Base-by-base conservation (phyloP, 2,888 invertebrate genomes). In the Agelastica alni region DNA sequence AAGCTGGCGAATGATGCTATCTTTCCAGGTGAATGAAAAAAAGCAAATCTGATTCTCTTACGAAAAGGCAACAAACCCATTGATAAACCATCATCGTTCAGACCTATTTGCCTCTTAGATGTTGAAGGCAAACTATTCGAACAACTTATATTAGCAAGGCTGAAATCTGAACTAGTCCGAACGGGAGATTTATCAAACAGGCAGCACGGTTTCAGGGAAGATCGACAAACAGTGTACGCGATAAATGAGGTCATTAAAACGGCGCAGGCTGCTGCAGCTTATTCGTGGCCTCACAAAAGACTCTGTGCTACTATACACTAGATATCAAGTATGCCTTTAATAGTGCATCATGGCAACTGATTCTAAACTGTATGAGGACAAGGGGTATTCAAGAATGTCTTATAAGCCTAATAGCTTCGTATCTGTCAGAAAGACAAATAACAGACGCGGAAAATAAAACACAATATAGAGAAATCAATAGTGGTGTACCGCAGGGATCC, bases 191-290 rank as follows among this genome's bases (percentile, higher is more conserved):
- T 58, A n/a, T 46, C 57, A 4, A 31, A 32, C 1, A 30, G 16
- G 10, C 55, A 60, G 17, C 53, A 26, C 26, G 53, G 51, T 0
- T 53, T 56, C 28, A 45, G 52, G 17, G 34, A 55, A 26, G 51
- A 51, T 4, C 39, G 37, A 12, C 52, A 53, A 36, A 57, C 57
- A 4, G 45, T 41, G 6, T 56, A 57, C 28, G 59, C 56, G 4
- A 51, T 59, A 4, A 46, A 18, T 2, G 26, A 45, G 20, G 53
- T 53, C n/a, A 7, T 53, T 10, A 34, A 18, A 17, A 53, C 51
- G 7, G 58, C 54, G 4, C 31, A 28, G 16, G 43, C 51, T 17
- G 54, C 58, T 9, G 52, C 13, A 26, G 18, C 16, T 6, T 54
- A 41, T 26, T 32, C 53, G 3, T 31, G 22, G 1, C 14, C 10